Conservation (phyloP, 2,113 vertebrate genomes). For the Asarcornis scutulata region DNA sequence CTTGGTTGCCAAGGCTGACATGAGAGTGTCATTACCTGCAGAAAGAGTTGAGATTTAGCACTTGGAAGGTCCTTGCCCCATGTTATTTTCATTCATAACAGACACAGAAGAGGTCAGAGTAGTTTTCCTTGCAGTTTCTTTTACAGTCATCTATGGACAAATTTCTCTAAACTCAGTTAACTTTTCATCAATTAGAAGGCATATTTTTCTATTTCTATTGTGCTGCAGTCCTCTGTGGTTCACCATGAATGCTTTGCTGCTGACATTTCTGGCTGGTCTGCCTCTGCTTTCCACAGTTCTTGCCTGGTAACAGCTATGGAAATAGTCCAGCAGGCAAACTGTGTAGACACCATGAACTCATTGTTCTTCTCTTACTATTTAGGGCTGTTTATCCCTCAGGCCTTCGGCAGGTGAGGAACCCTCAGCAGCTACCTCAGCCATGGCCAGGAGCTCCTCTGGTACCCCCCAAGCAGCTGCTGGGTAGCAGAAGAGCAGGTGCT, state of each 20-base stretch:
- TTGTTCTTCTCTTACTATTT: not conserved
- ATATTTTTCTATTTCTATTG: not conserved
- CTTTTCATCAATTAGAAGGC: not conserved
- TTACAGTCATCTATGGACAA: not conserved
- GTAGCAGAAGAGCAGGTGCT: accelerated
- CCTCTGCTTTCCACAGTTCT: not conserved
- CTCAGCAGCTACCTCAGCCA: not conserved
- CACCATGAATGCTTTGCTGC: not conserved
- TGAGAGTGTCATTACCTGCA: not conserved
- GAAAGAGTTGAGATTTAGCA: not conserved
- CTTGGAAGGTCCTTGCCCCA: not conserved
- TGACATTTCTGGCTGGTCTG: constrained; percentile 3
- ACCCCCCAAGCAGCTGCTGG: not conserved
- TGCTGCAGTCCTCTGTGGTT: not conserved
- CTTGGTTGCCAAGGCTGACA: constrained; percentile 36
- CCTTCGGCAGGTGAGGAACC: not conserved
- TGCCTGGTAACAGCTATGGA: not conserved
- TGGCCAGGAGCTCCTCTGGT: not conserved
- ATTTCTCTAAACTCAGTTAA: not conserved
- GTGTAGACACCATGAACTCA: not conserved
- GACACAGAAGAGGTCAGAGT: not conserved
- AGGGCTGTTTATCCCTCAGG: not conserved
- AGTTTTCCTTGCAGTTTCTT: not conserved
- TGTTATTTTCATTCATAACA: not conserved
- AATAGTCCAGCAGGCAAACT: not conserved